A percentile compares a stretch with the other conserved stretches of the same genome.
phyloP scores from a whole-genome alignment of 2,888 invertebrate species.

The Gymnosoma rotundatum region DNA sequence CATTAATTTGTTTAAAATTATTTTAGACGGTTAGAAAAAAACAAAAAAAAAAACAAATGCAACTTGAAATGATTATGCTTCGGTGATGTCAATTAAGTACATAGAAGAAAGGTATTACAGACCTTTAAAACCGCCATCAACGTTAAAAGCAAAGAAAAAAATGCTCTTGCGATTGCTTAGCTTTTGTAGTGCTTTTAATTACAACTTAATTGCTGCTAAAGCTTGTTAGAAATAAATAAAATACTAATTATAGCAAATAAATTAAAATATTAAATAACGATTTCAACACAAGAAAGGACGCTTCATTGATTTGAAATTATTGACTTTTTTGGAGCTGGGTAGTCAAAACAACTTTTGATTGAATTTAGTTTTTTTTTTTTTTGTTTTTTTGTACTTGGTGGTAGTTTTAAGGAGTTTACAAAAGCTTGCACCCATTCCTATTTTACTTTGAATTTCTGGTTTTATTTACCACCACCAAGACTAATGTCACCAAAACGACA shows the following conservation, averaged over 20 bases:
- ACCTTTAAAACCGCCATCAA: conserved; percentile 17
- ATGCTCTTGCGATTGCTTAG: conserved; percentile 47
- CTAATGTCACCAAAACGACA: conserved; percentile 68
- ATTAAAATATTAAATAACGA: conserved; percentile 29
- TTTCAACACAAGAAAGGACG: neutral
- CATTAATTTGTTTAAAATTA: conserved; percentile 60
- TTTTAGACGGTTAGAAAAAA: conserved; percentile 41
- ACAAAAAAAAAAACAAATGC: neutral
- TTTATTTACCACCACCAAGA: conserved; percentile 51
- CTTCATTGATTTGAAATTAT: conserved; percentile 41
- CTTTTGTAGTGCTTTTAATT: conserved; percentile 57
- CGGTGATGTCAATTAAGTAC: conserved; percentile 53
- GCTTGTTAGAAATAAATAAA: conserved; percentile 31
- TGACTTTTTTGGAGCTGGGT: conserved; percentile 13
- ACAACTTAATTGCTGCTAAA: conserved; percentile 56
- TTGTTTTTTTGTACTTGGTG: conserved; percentile 20
- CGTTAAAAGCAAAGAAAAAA: conserved; percentile 6
- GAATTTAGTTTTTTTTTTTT: neutral
- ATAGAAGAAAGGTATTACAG: conserved; percentile 30
- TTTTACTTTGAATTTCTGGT: neutral
- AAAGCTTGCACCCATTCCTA: conserved; percentile 28
- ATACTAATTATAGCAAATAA: conserved; percentile 46
- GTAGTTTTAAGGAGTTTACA: conserved; percentile 37
- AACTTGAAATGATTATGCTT: conserved; percentile 53
- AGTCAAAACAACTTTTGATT: neutral